These are phyloP conservation scores for Sebastes oblongus DNA, from an alignment of 2,797 vertebrate genomes.

Conservation along the genomic window DNA sequence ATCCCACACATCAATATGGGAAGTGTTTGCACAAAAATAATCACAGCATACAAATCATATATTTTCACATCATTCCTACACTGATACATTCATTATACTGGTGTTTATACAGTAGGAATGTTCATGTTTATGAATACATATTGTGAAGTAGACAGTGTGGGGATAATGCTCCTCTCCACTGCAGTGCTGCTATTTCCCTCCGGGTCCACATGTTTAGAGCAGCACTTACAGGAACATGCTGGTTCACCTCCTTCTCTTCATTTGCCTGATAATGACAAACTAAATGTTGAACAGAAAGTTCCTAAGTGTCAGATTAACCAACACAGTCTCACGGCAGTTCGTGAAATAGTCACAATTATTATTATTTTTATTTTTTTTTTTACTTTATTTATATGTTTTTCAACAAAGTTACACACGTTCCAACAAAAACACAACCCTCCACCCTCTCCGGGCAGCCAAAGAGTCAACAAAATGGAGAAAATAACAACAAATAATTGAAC, in stretches of 20 bases:
- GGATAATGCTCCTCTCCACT: not conserved
- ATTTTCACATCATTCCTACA: not conserved
- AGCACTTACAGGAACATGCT: not conserved
- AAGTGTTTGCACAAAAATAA: not conserved
- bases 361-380: rapidly evolving
- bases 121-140: not conserved
- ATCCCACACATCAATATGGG: not conserved
- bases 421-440: no score
- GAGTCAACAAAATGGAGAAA: no score
- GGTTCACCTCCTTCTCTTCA: not conserved
- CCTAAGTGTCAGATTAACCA: not conserved
- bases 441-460: no score
- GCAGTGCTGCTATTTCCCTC: not conserved
- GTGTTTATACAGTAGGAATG: not conserved
- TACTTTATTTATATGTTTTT: no score
- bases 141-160: not conserved
- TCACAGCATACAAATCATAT: not conserved
- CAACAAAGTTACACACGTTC: no score
- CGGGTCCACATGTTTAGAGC: not conserved
- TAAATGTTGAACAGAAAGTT: not conserved
- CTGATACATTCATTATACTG: not conserved
- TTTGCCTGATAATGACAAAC: not conserved
- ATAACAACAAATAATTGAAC: no score
- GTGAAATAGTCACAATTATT: no score
- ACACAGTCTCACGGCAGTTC: no score